Evolutionary conservation across 2,797 vertebrate genomes (phyloP).

Genomic region (Spea hammondii): DNA sequence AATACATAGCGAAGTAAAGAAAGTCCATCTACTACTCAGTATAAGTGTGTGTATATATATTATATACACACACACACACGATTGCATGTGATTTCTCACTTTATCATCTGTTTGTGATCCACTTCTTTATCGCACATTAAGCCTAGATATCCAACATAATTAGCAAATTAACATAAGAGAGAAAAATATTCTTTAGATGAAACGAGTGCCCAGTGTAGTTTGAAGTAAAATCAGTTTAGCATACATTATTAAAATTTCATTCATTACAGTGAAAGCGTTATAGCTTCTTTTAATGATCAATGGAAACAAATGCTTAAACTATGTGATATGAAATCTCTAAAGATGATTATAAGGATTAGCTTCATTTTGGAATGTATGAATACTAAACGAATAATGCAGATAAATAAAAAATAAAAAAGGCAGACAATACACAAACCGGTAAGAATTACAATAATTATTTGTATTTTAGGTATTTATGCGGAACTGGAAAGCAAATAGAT

Average conservation of each 20-base stretch:
- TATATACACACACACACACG: too few relatives aligned
- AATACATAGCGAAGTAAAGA: too few relatives aligned
- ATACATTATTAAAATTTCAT: slow-evolving; percentile 50
- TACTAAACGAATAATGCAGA: slow-evolving; percentile 44
- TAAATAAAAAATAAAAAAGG: slow-evolving; percentile 43
- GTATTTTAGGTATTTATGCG: slow-evolving; percentile 23
- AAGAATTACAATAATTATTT: slow-evolving; percentile 8
- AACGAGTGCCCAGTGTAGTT: slow-evolving; percentile 50
- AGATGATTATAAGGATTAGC: slow-evolving; percentile 48
- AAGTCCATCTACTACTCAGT: too few relatives aligned
- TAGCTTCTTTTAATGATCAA: slow-evolving; percentile 55
- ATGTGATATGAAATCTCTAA: slow-evolving; percentile 47
- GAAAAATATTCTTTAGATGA: slow-evolving; percentile 55
- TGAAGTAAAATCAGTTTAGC: slow-evolving; percentile 53
- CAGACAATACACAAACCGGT: slow-evolving; percentile 33
- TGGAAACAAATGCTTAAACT: slow-evolving; percentile 57
- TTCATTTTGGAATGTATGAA: slow-evolving; percentile 33
- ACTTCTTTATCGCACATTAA: slow-evolving; percentile 41
- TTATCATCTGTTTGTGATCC: slow-evolving; percentile 33
- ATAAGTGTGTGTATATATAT: too few relatives aligned
- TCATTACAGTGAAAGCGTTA: slow-evolving; percentile 45
- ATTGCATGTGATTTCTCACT: too few relatives aligned
- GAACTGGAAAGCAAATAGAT: slow-evolving; percentile 19
- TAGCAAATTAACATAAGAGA: slow-evolving; percentile 61
- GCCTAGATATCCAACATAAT: slow-evolving; percentile 50